Evolutionary conservation across 2,888 invertebrate species (phyloP).

Genomic region (Arctia plantaginis): DNA sequence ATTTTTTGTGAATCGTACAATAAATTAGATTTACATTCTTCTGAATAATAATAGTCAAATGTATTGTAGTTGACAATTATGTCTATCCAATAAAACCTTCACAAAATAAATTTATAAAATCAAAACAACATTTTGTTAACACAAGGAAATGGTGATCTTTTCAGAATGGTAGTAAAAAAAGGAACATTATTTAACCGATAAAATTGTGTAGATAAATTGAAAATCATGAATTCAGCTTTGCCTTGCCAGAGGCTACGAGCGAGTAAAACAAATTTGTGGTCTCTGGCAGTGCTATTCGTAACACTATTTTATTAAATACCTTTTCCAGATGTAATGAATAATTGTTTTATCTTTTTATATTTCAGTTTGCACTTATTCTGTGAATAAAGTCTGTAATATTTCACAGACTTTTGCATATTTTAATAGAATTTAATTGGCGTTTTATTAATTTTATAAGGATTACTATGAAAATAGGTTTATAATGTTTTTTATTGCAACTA

Average conservation of each 20-base stretch:
- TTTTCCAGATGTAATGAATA: background rate
- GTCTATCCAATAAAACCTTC: too few relatives aligned
- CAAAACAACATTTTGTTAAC: background rate
- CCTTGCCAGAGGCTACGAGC: constrained; percentile 14
- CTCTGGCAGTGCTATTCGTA: constrained; percentile 22
- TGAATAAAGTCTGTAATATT: background rate
- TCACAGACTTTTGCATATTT: background rate
- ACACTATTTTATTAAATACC: constrained; percentile 11
- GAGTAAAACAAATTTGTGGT: constrained; percentile 8
- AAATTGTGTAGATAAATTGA: constrained; percentile 41
- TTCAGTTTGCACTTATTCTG: background rate
- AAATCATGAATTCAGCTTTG: constrained; percentile 29
- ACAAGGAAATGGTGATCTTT: background rate
- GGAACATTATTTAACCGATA: constrained; percentile 30
- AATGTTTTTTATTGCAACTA: background rate
- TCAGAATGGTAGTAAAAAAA: constrained; percentile 14
- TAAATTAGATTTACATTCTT: background rate
- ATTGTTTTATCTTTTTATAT: background rate
- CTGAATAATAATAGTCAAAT: background rate
- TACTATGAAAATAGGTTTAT: background rate
- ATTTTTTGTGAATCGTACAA: too few relatives aligned
- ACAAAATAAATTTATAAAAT: background rate
- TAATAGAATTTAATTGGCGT: background rate
- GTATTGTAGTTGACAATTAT: background rate
- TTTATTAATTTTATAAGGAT: background rate